Base-by-base conservation (phyloP, 1,140 invertebrate genomes). In the Grapholita molesta region DNA sequence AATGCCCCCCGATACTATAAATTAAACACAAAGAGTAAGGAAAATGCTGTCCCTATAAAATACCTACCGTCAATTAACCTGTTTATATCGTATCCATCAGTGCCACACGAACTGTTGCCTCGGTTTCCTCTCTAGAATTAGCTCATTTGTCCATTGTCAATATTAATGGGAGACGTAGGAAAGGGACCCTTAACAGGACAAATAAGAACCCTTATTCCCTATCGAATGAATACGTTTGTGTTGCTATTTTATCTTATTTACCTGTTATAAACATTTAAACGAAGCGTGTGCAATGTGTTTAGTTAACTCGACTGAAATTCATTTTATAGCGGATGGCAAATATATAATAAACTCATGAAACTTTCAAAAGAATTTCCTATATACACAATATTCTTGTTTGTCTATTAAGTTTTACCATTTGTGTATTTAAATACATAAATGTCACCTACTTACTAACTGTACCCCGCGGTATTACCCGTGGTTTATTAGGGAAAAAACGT, bases 141-240 rank as follows among this genome's bases (percentile, higher is more conserved):
- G 11, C 53, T 55, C 21, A 55, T 55, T 55, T 55, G 53, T 55
- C 23, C 23, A 28, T 25, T 55, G 53, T 55, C 53, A 55, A 55
- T 55, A 55, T 55, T 55, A 55, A 55, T 55, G 24, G 53, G 12
- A 55, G 23, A 55, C 35, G 21, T n/a, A n/a, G n/a, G n/a, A 55
- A 55, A 55, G 23, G 24, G 24, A 55, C 53, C 21, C 23, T n/a
- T 55, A 4, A 28, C 53, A 23, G 7, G 12, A 55, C 53, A 55
- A 55, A 55, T 55, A 55, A 55, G 53, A 55, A 15, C 23, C 48
- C 21, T 8, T 53, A n/a, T 18, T 23, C 52, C 5, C 52, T 48
- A 7, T 18, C n/a, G 28, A 30, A 30, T 30, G 28, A 30, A 4
- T 30, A 0, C n/a, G 38, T 15, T 42, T n/a, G 38, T 38, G n/a